Evolutionary conservation across 2,888 invertebrate species (phyloP).

Genomic region (Lepidochrysops patricia): DNA sequence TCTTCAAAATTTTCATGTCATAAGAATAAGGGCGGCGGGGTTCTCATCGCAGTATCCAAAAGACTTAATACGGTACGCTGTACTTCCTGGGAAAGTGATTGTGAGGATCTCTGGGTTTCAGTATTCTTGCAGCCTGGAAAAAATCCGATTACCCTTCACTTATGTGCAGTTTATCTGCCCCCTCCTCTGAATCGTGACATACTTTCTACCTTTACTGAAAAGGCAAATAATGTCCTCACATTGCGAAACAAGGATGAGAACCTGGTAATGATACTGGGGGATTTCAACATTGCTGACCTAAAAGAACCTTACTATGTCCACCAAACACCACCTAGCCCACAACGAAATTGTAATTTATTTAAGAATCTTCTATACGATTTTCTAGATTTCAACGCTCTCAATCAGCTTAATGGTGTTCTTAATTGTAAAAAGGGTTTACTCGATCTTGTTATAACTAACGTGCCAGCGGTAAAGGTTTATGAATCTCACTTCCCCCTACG

Average conservation of each 20-base stretch:
- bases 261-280: slow-evolving; percentile 1
- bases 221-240: background rate
- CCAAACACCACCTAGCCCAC: background rate
- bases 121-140: background rate
- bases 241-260: background rate
- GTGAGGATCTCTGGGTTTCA: slow-evolving; percentile 14
- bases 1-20: background rate
- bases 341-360: background rate
- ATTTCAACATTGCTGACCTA: background rate
- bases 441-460: background rate
- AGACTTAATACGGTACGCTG: slow-evolving; percentile 3
- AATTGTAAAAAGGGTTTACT: background rate
- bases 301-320: background rate
- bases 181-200: background rate
- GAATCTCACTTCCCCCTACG: background rate
- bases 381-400: background rate
- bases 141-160: background rate
- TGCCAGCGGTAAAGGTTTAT: background rate
- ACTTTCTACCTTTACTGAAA: background rate
- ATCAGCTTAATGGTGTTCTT: background rate
- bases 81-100: background rate
- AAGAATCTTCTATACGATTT: background rate
- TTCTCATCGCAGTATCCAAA: slow-evolving; percentile 10
- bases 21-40: slow-evolving; percentile 12
- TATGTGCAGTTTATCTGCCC: slow-evolving; percentile 7